Evolutionary conservation across 1,140 invertebrate species (phyloP).

Genomic region (Aleiodes sp.): DNA sequence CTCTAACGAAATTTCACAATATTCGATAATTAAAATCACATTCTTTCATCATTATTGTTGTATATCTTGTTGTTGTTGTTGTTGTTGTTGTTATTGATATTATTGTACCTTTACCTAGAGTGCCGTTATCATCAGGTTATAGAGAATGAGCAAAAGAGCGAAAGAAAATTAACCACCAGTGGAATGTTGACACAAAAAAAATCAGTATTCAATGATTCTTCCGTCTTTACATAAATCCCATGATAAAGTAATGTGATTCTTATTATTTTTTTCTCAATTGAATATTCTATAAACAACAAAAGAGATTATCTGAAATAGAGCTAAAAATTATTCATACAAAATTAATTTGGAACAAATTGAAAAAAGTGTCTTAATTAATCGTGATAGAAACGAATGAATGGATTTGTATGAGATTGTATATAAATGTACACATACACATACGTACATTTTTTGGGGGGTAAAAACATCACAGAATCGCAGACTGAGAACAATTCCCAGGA

Average conservation of each 20-base stretch:
- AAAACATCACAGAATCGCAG: too few relatives aligned
- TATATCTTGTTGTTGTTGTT: conserved; percentile 21
- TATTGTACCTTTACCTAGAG: conserved; percentile 21
- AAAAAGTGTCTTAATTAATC: background rate
- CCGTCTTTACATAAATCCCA: too few relatives aligned
- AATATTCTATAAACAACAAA: background rate
- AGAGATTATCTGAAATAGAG: background rate
- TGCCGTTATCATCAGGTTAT: conserved; percentile 20
- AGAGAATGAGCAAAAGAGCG: background rate
- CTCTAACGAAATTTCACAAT: background rate
- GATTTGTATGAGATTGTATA: background rate
- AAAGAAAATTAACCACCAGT: background rate
- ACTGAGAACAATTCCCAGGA: background rate
- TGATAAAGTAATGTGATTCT: too few relatives aligned
- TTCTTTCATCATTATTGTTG: background rate
- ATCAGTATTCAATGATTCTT: background rate
- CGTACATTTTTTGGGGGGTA: conserved; percentile 8
- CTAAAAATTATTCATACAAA: too few relatives aligned
- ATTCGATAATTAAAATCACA: background rate
- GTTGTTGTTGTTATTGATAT: conserved; percentile 23
- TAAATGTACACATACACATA: background rate
- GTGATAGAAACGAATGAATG: background rate
- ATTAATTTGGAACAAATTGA: background rate
- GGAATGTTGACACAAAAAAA: background rate
- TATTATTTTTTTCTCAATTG: background rate